phyloP scores from a whole-genome alignment of 2,797 vertebrate genomes.

The Merluccius polli region DNA sequence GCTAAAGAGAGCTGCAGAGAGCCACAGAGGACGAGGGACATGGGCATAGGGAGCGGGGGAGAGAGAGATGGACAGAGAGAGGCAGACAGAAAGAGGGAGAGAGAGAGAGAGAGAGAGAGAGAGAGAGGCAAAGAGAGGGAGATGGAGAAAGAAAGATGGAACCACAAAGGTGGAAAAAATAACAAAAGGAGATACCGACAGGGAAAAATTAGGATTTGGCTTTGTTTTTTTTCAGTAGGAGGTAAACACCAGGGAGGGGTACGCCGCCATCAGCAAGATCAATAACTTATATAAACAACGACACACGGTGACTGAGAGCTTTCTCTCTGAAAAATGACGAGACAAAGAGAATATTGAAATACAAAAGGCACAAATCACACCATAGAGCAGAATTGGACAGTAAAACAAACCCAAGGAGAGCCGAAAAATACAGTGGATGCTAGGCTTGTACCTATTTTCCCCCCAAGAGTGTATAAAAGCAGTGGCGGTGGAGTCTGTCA shows the following conservation, averaged over 20 bases:
- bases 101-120: conserved; percentile 16
- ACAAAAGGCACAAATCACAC: not conserved
- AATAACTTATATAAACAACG: conserved; percentile 34
- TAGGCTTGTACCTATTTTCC: conserved; percentile 35
- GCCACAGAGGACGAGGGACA: conserved; percentile 42
- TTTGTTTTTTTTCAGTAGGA: not conserved
- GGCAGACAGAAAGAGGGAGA: not conserved
- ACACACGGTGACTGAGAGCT: conserved; percentile 12
- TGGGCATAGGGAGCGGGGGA: conserved; percentile 23
- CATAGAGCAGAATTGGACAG: conserved; percentile 22
- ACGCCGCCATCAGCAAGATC: conserved; percentile 18
- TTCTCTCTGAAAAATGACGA: conserved; percentile 16
- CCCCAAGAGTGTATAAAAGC: conserved; percentile 47
- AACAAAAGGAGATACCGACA: conserved; percentile 2
- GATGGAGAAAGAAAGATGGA: conserved; percentile 22
- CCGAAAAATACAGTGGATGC: conserved; percentile 43
- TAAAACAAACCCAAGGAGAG: conserved; percentile 13
- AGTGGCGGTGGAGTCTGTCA: conserved; percentile 55
- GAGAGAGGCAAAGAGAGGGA: conserved; percentile 25
- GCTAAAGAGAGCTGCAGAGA: conserved; percentile 44
- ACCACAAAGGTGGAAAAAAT: not conserved
- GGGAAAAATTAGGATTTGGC: conserved; percentile 26
- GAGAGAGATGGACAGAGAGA: conserved; percentile 21
- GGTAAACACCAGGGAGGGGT: conserved; percentile 16
- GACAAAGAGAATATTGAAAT: not conserved